These are phyloP conservation scores for Drepana falcataria DNA, from an alignment of 2,888 invertebrate genomes.

Conservation along the genomic window DNA sequence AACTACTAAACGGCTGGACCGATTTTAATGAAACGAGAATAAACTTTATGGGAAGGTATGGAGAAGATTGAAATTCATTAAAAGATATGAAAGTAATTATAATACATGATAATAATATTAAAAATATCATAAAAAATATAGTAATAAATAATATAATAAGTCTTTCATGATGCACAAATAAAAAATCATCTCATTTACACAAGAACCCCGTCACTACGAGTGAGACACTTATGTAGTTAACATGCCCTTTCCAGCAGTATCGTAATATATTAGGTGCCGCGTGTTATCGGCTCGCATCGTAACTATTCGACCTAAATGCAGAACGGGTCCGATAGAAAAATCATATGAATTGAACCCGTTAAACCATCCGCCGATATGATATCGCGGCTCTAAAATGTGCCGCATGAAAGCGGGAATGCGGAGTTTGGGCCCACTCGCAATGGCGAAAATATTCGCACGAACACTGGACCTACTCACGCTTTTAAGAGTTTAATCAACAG, in stretches of 20 bases:
- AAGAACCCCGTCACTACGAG: background rate
- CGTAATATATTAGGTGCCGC: constrained; percentile 8
- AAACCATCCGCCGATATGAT: constrained; percentile 58
- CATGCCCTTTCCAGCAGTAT: constrained; percentile 26
- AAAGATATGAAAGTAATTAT: too few relatives aligned
- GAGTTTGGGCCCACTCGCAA: background rate
- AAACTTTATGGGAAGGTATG: too few relatives aligned
- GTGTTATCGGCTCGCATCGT: constrained; percentile 40
- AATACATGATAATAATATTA: too few relatives aligned
- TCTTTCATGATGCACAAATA: too few relatives aligned
- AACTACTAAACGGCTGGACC: too few relatives aligned
- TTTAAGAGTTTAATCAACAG: too few relatives aligned
- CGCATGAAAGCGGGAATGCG: background rate
- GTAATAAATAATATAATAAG: too few relatives aligned
- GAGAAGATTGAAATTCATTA: too few relatives aligned
- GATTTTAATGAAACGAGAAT: too few relatives aligned
- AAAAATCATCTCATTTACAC: background rate
- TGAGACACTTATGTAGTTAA: constrained; percentile 8
- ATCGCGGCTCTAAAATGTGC: constrained; percentile 38
- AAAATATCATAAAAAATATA: too few relatives aligned
- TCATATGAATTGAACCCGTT: constrained; percentile 55
- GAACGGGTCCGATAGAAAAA: constrained; percentile 56
- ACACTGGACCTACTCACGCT: too few relatives aligned
- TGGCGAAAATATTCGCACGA: too few relatives aligned
- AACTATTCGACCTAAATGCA: constrained; percentile 51